phyloP scores from a whole-genome alignment of 2,797 vertebrate species.

The Rhinichthys osculus region DNA sequence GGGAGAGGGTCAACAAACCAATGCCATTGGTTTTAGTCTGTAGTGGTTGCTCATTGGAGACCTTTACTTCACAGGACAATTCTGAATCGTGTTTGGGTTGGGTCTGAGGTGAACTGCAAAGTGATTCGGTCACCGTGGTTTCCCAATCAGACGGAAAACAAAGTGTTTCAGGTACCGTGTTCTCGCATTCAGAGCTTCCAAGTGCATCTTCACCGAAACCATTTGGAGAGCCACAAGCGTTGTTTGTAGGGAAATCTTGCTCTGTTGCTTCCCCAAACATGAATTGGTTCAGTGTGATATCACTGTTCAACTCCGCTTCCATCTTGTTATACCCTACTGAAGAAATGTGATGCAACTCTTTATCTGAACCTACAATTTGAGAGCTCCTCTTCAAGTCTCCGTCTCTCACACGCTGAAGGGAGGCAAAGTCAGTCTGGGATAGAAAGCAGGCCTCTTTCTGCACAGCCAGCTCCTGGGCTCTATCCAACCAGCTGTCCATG shows the following conservation, averaged over 20 bases:
- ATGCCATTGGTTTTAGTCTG: conserved; percentile 66
- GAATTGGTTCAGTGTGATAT: conserved; percentile 73
- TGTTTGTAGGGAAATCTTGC: conserved; percentile 53
- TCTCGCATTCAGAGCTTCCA: conserved; percentile 46
- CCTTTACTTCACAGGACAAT: conserved; percentile 32
- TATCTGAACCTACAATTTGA: conserved; percentile 55
- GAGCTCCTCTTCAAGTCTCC: conserved; percentile 65
- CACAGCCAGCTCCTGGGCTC: conserved; percentile 79
- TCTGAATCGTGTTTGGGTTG: conserved; percentile 41
- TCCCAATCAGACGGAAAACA: conserved; percentile 60
- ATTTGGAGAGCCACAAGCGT: conserved; percentile 19
- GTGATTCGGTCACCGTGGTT: conserved; percentile 56
- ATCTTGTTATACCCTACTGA: conserved; percentile 58
- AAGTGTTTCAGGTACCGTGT: conserved; percentile 45
- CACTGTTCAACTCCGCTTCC: conserved; percentile 63
- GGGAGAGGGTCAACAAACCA: conserved; percentile 62
- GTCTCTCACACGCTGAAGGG: conserved; percentile 71
- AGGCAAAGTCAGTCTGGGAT: conserved; percentile 79
- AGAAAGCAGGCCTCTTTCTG: conserved; percentile 81
- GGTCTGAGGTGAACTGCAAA: conserved; percentile 56
- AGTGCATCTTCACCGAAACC: conserved; percentile 41
- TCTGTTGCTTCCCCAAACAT: conserved; percentile 66
- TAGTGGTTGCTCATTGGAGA: conserved; percentile 10
- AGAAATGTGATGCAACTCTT: conserved; percentile 61
- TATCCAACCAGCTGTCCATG: conserved; percentile 78